Evolutionary conservation across 2,797 vertebrate species (phyloP).

Genomic region (Garrulus glandarius): DNA sequence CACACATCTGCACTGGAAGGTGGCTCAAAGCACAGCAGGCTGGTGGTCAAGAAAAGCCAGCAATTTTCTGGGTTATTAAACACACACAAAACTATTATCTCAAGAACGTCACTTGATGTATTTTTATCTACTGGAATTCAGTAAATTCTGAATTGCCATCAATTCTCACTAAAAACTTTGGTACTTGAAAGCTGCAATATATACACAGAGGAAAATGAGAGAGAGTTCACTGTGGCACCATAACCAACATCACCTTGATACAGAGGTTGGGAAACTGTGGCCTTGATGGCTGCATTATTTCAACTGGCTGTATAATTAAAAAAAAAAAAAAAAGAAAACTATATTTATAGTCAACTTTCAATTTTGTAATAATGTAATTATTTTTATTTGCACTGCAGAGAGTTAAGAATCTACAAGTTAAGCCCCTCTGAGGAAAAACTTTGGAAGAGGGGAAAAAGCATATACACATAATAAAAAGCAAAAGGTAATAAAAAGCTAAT

Average conservation of each 20-base stretch:
- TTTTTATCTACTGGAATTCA: slow-evolving; percentile 25
- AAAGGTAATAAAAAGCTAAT: slow-evolving; percentile 32
- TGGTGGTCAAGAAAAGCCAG: neutral
- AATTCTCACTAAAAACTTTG: neutral
- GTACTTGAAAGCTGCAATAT: neutral
- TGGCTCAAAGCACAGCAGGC: neutral
- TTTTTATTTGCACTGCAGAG: slow-evolving; percentile 14
- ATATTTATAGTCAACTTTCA: neutral
- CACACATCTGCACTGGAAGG: neutral
- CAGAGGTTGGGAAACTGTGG: neutral
- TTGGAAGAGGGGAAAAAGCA: neutral
- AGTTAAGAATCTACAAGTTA: slow-evolving; percentile 5
- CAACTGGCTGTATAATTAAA: neutral
- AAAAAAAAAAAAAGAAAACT: neutral
- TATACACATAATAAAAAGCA: neutral
- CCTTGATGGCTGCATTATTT: slow-evolving; percentile 8
- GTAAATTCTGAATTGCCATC: neutral
- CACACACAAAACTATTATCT: slow-evolving; percentile 7
- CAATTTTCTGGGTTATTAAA: slow-evolving; percentile 39
- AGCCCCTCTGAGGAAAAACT: neutral
- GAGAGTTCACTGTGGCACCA: neutral
- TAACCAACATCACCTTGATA: neutral
- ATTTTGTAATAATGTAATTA: slow-evolving; percentile 15
- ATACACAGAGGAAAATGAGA: neutral
- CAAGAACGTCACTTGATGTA: neutral